Evolutionary conservation across 1,140 invertebrate genomes (phyloP).

Genomic region (Megathymus violae): DNA sequence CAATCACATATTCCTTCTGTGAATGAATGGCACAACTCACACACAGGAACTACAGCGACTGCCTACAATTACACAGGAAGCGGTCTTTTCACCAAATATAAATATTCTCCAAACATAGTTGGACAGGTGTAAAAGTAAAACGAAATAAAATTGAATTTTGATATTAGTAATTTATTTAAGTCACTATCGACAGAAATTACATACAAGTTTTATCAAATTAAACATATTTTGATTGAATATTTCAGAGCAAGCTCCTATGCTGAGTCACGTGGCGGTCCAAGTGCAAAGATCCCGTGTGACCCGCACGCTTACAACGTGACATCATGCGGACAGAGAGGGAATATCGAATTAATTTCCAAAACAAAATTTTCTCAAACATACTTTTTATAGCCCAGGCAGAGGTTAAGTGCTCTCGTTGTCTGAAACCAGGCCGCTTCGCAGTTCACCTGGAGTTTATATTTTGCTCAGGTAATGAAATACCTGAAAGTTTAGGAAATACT

Average conservation of each 20-base stretch:
- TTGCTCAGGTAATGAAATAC: neutral
- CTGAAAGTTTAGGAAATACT: neutral
- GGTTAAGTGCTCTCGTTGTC: neutral
- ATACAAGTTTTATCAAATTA: too few relatives aligned
- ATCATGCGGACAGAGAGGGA: neutral
- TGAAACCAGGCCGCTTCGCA: neutral
- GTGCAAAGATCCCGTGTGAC: conserved; percentile 1
- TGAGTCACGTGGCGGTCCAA: conserved; percentile 1
- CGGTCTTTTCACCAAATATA: too few relatives aligned
- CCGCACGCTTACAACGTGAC: neutral
- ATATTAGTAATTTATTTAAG: too few relatives aligned
- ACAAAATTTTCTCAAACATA: neutral
- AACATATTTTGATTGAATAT: neutral
- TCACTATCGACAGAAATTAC: too few relatives aligned
- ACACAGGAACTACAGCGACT: too few relatives aligned
- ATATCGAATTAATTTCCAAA: neutral
- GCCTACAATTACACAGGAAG: too few relatives aligned
- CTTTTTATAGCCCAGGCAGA: neutral
- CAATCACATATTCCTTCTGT: too few relatives aligned
- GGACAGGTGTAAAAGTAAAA: too few relatives aligned
- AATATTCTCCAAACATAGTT: too few relatives aligned
- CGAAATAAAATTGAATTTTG: too few relatives aligned
- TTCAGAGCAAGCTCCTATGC: neutral
- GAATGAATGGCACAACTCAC: too few relatives aligned
- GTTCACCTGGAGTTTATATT: neutral